These are phyloP conservation scores for Muraenolepis orangiensis DNA, from an alignment of 2,797 vertebrate genomes.

Conservation along the genomic window DNA sequence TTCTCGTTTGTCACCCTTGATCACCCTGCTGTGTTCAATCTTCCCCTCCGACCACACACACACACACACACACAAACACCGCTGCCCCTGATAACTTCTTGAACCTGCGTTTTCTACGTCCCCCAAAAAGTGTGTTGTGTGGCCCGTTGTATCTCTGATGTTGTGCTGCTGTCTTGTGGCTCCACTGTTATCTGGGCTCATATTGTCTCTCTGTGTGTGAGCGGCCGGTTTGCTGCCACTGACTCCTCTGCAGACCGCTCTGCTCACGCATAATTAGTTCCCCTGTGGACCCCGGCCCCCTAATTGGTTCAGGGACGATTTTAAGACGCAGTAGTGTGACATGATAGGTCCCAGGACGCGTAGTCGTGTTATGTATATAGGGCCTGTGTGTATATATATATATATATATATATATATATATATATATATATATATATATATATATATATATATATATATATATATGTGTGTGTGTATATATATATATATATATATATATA, in stretches of 20 bases:
- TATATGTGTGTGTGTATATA: too few species aligned
- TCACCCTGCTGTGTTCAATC: background rate
- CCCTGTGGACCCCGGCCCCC: conserved; percentile 26
- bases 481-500: too few species aligned
- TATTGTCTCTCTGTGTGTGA: conserved; percentile 5
- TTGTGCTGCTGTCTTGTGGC: background rate
- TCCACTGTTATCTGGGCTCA: conserved; percentile 12
- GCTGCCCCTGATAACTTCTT: background rate
- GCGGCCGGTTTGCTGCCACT: background rate
- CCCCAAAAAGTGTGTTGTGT: background rate
- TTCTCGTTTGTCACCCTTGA: background rate
- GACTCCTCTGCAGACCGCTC: conserved; percentile 26
- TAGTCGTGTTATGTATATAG: too few species aligned
- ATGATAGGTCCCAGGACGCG: too few species aligned
- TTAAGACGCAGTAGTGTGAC: background rate
- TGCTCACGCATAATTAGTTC: conserved; percentile 53
- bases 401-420: too few species aligned
- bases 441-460: too few species aligned
- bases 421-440: too few species aligned
- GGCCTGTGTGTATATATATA: too few species aligned
- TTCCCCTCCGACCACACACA: too few species aligned
- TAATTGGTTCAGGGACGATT: conserved; percentile 15
- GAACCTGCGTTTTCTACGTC: background rate
- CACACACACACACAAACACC: too few species aligned
- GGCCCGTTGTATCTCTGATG: background rate